phyloP scores from a whole-genome alignment of 2,797 vertebrate genomes.

The Furcifer pardalis region DNA sequence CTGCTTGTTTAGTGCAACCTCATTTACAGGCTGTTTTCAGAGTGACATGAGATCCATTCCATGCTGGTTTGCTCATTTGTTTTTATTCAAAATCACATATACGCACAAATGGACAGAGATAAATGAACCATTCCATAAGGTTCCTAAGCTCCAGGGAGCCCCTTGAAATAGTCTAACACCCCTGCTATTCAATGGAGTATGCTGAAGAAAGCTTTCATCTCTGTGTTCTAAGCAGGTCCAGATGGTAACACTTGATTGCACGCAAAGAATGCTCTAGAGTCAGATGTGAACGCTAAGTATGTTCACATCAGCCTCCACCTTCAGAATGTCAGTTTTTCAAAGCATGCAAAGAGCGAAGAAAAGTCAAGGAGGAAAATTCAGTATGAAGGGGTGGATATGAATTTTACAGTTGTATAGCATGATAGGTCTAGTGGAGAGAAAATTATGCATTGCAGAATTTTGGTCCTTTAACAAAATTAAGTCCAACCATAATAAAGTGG shows the following conservation, averaged over 20 bases:
- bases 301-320: constrained; percentile 1
- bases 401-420: neutral
- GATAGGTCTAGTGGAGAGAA: neutral
- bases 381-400: neutral
- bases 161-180: neutral
- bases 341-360: neutral
- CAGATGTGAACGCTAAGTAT: neutral
- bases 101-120: neutral
- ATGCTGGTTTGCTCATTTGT: neutral
- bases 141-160: neutral
- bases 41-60: neutral
- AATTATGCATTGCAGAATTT: neutral
- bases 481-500: no score
- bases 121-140: neutral
- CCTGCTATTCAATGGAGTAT: neutral
- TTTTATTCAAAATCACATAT: neutral
- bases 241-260: constrained; percentile 4
- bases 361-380: neutral
- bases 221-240: neutral
- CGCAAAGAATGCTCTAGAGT: constrained; percentile 8
- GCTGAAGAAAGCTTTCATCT: constrained; percentile 9
- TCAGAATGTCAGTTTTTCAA: neutral
- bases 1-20: neutral
- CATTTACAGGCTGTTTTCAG: neutral
- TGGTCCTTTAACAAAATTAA: neutral